Percentiles rank a stretch among this genome's conserved stretches.
Evolutionary conservation across 2,113 vertebrate species (phyloP).

Genomic region (Gobius niger): DNA sequence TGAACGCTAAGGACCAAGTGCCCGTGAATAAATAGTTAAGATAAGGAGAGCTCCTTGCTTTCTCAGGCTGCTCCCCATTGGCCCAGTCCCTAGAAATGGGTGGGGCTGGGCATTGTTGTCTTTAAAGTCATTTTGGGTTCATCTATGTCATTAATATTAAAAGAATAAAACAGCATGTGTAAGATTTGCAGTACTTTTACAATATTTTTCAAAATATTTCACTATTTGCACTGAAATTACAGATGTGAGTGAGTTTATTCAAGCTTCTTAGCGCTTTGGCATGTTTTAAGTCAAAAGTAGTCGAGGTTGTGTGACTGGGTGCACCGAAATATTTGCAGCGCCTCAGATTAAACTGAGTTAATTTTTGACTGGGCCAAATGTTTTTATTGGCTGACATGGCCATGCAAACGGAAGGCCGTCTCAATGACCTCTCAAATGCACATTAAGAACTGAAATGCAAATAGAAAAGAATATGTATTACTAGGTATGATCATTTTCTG

Average conservation of each 20-base stretch:
- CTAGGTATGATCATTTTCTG: too few species aligned
- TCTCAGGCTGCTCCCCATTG: slow-evolving; percentile 35
- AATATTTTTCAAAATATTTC: too few species aligned
- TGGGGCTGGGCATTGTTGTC: slow-evolving; percentile 17
- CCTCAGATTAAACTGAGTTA: slow-evolving; percentile 43
- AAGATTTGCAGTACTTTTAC: too few species aligned
- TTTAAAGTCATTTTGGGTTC: not conserved
- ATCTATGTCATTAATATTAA: not conserved
- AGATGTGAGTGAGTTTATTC: too few species aligned
- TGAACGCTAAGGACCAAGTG: slow-evolving; percentile 2
- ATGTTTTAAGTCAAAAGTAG: too few species aligned
- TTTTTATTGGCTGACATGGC: slow-evolving; percentile 21
- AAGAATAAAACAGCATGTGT: not conserved
- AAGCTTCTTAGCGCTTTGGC: too few species aligned
- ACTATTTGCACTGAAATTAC: too few species aligned
- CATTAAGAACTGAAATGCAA: too few species aligned
- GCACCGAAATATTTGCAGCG: not conserved
- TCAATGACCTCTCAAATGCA: not conserved
- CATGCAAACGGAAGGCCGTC: slow-evolving; percentile 17
- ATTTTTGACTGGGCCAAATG: slow-evolving; percentile 43
- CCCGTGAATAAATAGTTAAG: slow-evolving; percentile 34
- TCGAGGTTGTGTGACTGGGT: too few species aligned
- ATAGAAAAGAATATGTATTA: too few species aligned
- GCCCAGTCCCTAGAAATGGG: slow-evolving; percentile 37
- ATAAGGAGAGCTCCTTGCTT: slow-evolving; percentile 50